Evolutionary conservation across 2,888 invertebrate species (phyloP).

Genomic region (Mythimna vitellina): DNA sequence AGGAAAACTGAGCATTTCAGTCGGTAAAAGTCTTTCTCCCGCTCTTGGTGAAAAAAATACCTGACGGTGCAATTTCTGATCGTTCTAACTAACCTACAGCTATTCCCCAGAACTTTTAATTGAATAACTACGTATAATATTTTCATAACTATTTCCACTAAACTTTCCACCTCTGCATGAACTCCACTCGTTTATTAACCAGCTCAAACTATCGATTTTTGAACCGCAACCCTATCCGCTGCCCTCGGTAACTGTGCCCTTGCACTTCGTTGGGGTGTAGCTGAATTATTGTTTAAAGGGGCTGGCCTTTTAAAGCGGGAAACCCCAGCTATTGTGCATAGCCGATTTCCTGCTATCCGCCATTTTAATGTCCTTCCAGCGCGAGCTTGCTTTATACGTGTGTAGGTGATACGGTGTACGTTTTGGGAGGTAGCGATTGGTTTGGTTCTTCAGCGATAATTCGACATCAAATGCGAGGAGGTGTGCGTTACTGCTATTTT

Average conservation of each 20-base stretch:
- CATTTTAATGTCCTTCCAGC: conserved; percentile 87
- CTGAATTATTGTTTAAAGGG: conserved; percentile 90
- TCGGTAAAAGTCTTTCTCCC: no score
- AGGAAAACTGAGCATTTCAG: no score
- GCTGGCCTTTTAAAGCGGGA: conserved; percentile 88
- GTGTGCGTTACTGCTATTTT: no score
- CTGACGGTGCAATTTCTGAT: neutral
- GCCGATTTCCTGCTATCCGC: conserved; percentile 89
- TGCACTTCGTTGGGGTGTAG: conserved; percentile 90
- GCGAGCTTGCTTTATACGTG: conserved; percentile 58
- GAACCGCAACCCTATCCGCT: conserved; percentile 72
- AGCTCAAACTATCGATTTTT: conserved; percentile 69
- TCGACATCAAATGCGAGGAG: no score
- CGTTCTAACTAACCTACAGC: neutral
- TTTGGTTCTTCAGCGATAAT: no score
- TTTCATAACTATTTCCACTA: conserved; percentile 21
- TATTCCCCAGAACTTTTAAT: neutral
- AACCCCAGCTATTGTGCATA: conserved; percentile 90
- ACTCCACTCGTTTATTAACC: conserved; percentile 60
- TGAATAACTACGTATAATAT: neutral
- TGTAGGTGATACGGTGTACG: conserved; percentile 68
- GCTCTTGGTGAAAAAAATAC: no score
- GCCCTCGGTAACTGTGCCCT: conserved; percentile 89
- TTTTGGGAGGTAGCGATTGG: conserved; percentile 24
- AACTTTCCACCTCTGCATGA: conserved; percentile 20